A percentile compares a stretch with the other conserved stretches of the same genome.
These are phyloP conservation scores for Thymallus thymallus DNA, from an alignment of 2,113 vertebrate genomes.

Conservation along the genomic window DNA sequence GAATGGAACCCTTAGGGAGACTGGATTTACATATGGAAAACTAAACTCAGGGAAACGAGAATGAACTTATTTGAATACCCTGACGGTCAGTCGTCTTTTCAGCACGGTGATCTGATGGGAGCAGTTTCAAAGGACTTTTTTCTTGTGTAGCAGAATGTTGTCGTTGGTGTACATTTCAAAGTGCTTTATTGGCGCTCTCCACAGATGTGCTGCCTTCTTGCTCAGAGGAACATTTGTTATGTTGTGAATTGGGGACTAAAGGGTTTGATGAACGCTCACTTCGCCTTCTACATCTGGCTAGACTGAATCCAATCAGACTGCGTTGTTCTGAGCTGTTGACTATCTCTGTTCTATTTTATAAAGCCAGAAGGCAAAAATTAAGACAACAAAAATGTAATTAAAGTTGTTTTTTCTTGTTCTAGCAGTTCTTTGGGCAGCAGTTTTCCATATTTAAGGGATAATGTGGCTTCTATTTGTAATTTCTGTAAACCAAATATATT, in stretches of 20 bases:
- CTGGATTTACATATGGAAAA: constrained; percentile 70
- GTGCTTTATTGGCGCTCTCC: constrained; percentile 64
- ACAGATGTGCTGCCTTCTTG: constrained; percentile 60
- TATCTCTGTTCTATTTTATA: constrained; percentile 28
- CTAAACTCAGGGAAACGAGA: constrained; percentile 46
- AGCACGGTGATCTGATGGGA: constrained; percentile 53
- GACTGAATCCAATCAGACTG: constrained; percentile 16
- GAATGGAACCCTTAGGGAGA: constrained; percentile 57
- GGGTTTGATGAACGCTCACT: constrained; percentile 58
- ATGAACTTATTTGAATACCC: constrained; percentile 53
- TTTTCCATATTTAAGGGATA: constrained; percentile 58
- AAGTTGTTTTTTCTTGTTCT: constrained; percentile 12
- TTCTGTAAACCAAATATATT: constrained; percentile 60
- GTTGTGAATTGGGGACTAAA: constrained; percentile 55
- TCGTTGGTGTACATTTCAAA: constrained; percentile 69
- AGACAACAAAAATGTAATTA: constrained; percentile 35
- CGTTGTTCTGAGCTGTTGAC: constrained; percentile 13
- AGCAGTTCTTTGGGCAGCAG: constrained; percentile 48
- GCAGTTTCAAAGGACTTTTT: constrained; percentile 59
- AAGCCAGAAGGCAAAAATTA: constrained; percentile 50
- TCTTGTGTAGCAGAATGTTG: constrained; percentile 48
- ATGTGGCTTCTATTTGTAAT: constrained; percentile 63
- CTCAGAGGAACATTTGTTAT: constrained; percentile 61
- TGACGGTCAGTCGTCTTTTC: constrained; percentile 51
- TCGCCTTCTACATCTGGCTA: constrained; percentile 38